Percentiles rank a stretch among this genome's conserved stretches.
Conservation (phyloP, 2,888 invertebrate genomes). For the Vanessa cardui region DNA sequence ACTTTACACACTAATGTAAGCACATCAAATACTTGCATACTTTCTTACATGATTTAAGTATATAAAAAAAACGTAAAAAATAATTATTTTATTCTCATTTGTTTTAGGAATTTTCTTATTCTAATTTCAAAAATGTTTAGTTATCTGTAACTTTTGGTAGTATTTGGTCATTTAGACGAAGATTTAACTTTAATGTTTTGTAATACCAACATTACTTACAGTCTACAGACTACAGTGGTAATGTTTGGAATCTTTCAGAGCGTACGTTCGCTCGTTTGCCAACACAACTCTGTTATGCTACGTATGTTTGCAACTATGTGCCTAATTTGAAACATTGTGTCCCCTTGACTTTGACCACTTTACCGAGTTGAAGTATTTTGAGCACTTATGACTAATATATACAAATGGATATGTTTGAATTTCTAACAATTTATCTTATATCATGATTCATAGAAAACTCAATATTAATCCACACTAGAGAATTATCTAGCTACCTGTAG, state of each 20-base stretch:
- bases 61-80: neutral
- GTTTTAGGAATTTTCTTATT: neutral
- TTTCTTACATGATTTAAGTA: neutral
- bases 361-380: slow-evolving; percentile 20
- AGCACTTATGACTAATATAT: slow-evolving; percentile 9
- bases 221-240: slow-evolving; percentile 38
- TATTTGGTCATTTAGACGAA: neutral
- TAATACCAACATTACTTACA: slow-evolving; percentile 6
- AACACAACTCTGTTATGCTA: slow-evolving; percentile 41
- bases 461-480: neutral
- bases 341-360: slow-evolving; percentile 40
- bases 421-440: no score
- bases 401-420: neutral
- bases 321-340: slow-evolving; percentile 33
- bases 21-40: no score
- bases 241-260: slow-evolving; percentile 61
- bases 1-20: no score
- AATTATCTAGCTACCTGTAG: neutral
- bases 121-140: neutral
- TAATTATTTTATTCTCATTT: no score
- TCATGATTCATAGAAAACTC: neutral
- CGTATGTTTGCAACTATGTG: slow-evolving; percentile 43
- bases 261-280: slow-evolving; percentile 36
- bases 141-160: neutral
- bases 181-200: neutral